Evolutionary conservation across 2,888 invertebrate genomes (phyloP).

Genomic region (Epirrhoe tristata): DNA sequence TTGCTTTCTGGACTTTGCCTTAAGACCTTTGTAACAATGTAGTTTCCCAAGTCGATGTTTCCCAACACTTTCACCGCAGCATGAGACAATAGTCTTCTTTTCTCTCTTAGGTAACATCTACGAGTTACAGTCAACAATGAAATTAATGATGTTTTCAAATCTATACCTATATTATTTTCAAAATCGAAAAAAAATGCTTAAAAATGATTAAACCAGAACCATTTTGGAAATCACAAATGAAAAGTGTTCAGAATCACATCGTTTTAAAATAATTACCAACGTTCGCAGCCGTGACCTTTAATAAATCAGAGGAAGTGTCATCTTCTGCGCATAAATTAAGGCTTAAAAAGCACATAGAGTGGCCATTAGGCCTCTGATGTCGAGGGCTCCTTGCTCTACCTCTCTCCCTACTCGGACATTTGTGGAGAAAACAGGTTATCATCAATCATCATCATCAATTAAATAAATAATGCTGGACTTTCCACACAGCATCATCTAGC

Average conservation of each 20-base stretch:
- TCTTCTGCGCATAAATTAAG: constrained; percentile 15
- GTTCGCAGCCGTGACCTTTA: constrained; percentile 2
- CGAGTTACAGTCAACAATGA: too few relatives aligned
- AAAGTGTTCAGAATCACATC: not conserved
- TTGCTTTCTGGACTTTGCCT: too few relatives aligned
- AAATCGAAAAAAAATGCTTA: too few relatives aligned
- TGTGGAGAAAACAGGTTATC: constrained; percentile 3
- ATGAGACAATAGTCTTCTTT: constrained; percentile 15
- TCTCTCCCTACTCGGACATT: constrained; percentile 1
- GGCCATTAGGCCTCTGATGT: constrained; percentile 11
- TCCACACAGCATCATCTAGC: too few relatives aligned
- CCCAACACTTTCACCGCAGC: constrained; percentile 25
- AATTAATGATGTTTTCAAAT: too few relatives aligned
- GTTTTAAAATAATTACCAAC: not conserved
- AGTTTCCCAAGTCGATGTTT: constrained; percentile 20
- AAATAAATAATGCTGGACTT: too few relatives aligned
- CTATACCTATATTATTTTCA: too few relatives aligned
- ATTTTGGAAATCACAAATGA: too few relatives aligned
- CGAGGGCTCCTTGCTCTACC: constrained; percentile 6
- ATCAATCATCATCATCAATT: not conserved
- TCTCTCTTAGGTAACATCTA: constrained; percentile 11
- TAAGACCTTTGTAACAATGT: not conserved
- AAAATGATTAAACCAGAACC: too few relatives aligned
- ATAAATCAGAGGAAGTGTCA: not conserved
- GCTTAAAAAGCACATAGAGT: constrained; percentile 17